A percentile compares a stretch with the other conserved stretches of the same genome.
phyloP scores from a whole-genome alignment of 2,797 vertebrate species.

The Phalloptychus januarius region DNA sequence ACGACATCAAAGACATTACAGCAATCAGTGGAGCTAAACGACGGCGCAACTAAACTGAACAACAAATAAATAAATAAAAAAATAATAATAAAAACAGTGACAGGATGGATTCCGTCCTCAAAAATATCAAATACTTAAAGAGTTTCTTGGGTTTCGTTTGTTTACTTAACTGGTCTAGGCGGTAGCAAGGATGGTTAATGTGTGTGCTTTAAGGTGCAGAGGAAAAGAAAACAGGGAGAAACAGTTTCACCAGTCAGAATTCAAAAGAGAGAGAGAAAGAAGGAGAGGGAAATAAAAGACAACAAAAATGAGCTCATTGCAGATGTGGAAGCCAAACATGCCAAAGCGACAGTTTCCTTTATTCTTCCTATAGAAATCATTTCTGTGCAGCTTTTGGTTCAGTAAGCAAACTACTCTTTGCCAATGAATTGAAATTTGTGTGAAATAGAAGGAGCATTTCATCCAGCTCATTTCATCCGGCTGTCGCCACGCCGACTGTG shows the following conservation, averaged over 20 bases:
- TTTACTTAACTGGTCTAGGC: conserved; percentile 99
- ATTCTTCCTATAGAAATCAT: conserved; percentile 27
- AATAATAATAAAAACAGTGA: conserved; percentile 31
- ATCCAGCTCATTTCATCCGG: neutral
- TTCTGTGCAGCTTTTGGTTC: conserved; percentile 75
- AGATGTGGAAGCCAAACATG: conserved; percentile 91
- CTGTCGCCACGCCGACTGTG: neutral
- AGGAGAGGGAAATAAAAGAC: conserved; percentile 84
- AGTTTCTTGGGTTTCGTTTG: conserved; percentile 73
- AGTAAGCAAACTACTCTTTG: neutral
- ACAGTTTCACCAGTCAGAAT: conserved; percentile 96
- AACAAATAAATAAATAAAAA: neutral
- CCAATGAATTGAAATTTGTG: neutral
- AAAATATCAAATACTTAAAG: conserved; percentile 49
- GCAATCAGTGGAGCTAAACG: conserved; percentile 70
- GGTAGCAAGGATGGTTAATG: conserved; percentile 99
- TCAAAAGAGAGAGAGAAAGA: conserved; percentile 73
- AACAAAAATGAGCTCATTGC: conserved; percentile 90
- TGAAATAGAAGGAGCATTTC: neutral
- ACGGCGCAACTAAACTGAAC: conserved; percentile 21
- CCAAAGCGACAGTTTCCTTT: conserved; percentile 57
- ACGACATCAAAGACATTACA: conserved; percentile 84
- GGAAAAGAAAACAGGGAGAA: conserved; percentile 94
- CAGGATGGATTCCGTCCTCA: conserved; percentile 43
- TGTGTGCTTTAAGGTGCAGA: conserved; percentile 98